phyloP scores from a whole-genome alignment of 2,113 vertebrate species.

The Sylvia atricapilla region DNA sequence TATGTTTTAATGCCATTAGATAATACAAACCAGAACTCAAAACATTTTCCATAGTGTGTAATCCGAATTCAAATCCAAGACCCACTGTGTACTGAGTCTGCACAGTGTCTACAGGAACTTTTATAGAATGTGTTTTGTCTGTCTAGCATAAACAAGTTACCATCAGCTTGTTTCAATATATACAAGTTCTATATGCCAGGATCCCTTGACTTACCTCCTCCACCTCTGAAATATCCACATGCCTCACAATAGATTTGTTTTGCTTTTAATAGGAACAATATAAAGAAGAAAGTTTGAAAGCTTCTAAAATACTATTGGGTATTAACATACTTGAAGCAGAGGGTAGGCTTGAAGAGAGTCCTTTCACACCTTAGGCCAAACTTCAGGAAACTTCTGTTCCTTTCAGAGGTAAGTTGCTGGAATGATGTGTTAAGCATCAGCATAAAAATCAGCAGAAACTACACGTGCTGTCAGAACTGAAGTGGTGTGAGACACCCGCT shows the following conservation, averaged over 20 bases:
- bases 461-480: background rate
- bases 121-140: background rate
- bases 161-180: background rate
- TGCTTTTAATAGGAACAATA: background rate
- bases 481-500: accelerated
- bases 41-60: background rate
- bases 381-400: background rate
- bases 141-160: background rate
- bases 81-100: background rate
- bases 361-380: background rate
- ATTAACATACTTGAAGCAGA: background rate
- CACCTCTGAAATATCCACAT: background rate
- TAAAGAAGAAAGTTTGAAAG: background rate
- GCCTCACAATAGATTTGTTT: background rate
- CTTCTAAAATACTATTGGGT: background rate
- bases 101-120: background rate
- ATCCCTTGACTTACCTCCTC: background rate
- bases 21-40: constrained; percentile 37
- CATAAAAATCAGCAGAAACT: background rate
- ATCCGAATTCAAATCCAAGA: constrained; percentile 21
- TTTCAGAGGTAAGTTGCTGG: background rate
- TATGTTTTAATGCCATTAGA: background rate
- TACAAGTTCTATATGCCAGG: background rate
- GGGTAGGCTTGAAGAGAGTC: background rate
- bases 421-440: background rate